Base-by-base conservation (phyloP, 2,113 vertebrate species). In the Indri indri region DNA sequence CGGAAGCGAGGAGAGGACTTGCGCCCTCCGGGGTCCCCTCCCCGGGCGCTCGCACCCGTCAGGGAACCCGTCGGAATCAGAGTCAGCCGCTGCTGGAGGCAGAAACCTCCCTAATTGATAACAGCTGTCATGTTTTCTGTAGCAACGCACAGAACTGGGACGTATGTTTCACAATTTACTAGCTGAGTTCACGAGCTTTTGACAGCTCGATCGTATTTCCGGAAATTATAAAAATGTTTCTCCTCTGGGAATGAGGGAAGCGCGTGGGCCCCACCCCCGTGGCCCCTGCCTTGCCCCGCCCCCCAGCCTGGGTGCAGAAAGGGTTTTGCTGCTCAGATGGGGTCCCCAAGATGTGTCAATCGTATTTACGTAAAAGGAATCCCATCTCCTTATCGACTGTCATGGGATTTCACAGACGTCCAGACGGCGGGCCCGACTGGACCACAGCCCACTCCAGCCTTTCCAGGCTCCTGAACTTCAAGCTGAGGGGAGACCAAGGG, bases 111-210 rank as follows among this genome's bases (percentile, higher is more conserved):
- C 84, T 94, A 86, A 96, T 17, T 74, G 91, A 54, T 94, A 68
- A 30, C 91, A 92, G 97, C 94, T 96, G 93, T 73, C 66, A 1
- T 77, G 94, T 94, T 68, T 92, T 45, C 94, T n/a, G 80, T 65
- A 81, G 40, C 65, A 13, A 73, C 0, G 4, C 34, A 20, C 40
- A 88, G 94, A 96, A 18, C 84, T 18, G 94, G 82, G 95, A 84
- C 54, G 45, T 45, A 25, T 20, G 81, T 66, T 82, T 85, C 91
- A 82, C 91, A 68, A 52, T 95, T 95, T 86, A 71, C 88, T 30
- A 84, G 95, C 77, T 6, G 93, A 91, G 94, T 95, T 95, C 97
- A 76, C 20, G 77, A 92, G 91, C 97, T 88, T 95, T 63, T 88
- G 84, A 95, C 91, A 81, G 86, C 54, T 34, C 42, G 4, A 23